Evolutionary conservation across 1,140 invertebrate genomes (phyloP), one percentile per base, ranked within the genome.

Genomic region (Schlechtendalia chinensis): DNA sequence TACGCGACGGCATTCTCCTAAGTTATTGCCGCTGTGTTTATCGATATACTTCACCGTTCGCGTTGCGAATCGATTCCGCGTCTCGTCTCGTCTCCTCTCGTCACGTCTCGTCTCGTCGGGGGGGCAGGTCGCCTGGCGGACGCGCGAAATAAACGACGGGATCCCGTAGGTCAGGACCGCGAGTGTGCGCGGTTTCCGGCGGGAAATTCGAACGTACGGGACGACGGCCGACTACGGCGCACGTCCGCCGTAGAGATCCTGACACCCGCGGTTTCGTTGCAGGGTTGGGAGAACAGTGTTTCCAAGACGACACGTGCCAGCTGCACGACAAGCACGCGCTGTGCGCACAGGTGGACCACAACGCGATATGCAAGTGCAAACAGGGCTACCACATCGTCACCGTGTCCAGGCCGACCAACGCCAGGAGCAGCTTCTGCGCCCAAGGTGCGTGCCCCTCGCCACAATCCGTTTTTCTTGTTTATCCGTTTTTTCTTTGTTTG

Each of bases 211-310:
- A 63, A 63, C 27, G 17, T 32, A 61, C n/a, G n/a, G n/a, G n/a
- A n/a, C n/a, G n/a, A n/a, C n/a, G n/a, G n/a, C n/a, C n/a, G n/a
- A n/a, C n/a, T n/a, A n/a, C n/a, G n/a, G n/a, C n/a, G n/a, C n/a
- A n/a, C n/a, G n/a, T n/a, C n/a, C n/a, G n/a, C n/a, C n/a, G n/a
- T n/a, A n/a, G n/a, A n/a, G n/a, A n/a, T n/a, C n/a, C n/a, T n/a
- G n/a, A n/a, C n/a, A n/a, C n/a, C n/a, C n/a, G n/a, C n/a, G n/a
- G n/a, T n/a, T n/a, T n/a, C n/a, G 19, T 77, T 81, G 92, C 92
- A 87, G 90, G 90, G 85, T 87, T 95, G 83, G 93, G 93, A 71
- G 93, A 94, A 84, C 93, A 93, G 85, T 95, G 93, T 86, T 93
- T 93, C 85, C 94, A 94, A 85, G 88, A 90, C 83, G 90, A 93